Evolutionary conservation across 1,140 invertebrate species (phyloP), one percentile per base, ranked within the genome.

Genomic region (Homalodisca vitripennis): DNA sequence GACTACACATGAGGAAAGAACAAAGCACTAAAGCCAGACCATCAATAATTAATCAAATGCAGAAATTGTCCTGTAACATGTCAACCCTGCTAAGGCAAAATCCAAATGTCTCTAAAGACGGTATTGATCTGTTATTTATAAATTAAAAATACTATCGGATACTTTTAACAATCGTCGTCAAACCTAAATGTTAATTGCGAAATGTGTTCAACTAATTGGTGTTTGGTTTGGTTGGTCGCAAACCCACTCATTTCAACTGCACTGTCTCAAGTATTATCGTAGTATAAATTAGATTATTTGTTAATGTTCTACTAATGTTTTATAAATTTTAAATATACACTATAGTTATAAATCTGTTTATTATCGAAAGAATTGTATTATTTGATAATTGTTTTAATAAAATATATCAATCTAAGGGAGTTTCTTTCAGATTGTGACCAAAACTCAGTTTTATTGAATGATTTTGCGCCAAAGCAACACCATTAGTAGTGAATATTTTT

Each of bases 341-440:
- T 20, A 51, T n/a, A 20, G 2, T 10, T 20, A 51, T 51, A 22
- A 51, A 51, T 41, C 14, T 20, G 22, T 51, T 51, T 51, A 51
- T 51, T 51, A 22, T 51, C 17, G 22, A 51, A 20, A 14, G 22
- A 51, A 51, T 51, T 51, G 22, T 51, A 51, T 51, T 51, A 51
- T 51, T 51, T 51, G 48, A 22, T 51, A 20, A 51, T 51, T 51
- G 48, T 51, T 51, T 51, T 10, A 51, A 51, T 51, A 51, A 51
- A 51, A 20, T 51, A n/a, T 51, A 51, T 51, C 22, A 20, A 51
- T 51, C 22, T 14, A 51, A 10, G n/a, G n/a, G 22, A 51, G 48
- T 51, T 51, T 22, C 48, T 51, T 51, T 51, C 3, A 51, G 22
- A 17, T 51, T n/a, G n/a, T n/a, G n/a, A n/a, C n/a, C n/a, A n/a